phyloP scores from a whole-genome alignment of 2,113 vertebrate species.

The Pomatostomus ruficeps region DNA sequence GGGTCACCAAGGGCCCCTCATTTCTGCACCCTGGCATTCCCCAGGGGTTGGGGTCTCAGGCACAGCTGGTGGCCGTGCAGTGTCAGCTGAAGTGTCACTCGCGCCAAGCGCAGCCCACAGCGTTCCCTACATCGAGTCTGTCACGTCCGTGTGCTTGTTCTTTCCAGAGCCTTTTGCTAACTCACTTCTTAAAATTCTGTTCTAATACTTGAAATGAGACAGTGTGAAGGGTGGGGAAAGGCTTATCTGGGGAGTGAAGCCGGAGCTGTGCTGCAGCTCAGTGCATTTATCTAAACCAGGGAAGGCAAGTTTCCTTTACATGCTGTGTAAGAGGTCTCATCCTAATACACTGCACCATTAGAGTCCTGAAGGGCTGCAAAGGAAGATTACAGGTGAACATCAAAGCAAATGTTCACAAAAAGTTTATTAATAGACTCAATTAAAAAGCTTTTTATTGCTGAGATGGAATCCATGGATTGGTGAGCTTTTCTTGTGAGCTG shows the following conservation, averaged over 20 bases:
- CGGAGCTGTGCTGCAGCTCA: not conserved
- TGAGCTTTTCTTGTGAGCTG: not conserved
- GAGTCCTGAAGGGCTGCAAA: not conserved
- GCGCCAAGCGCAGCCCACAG: not conserved
- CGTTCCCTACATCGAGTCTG: not conserved
- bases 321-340: not conserved
- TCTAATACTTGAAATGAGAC: not conserved
- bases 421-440: not conserved
- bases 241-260: not conserved
- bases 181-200: not conserved
- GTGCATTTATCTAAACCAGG: not conserved
- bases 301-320: not conserved
- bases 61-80: not conserved
- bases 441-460: not conserved
- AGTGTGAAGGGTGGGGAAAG: not conserved
- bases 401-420: not conserved
- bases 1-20: not conserved
- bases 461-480: not conserved
- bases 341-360: not conserved
- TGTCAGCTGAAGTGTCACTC: not conserved
- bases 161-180: not conserved
- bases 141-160: constrained; percentile 2
- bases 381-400: not conserved
- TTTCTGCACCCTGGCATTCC: not conserved
- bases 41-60: not conserved